Evolutionary conservation across 2,113 vertebrate genomes (phyloP), one percentile per base, ranked within the genome.

Genomic region (Calypte anna): DNA sequence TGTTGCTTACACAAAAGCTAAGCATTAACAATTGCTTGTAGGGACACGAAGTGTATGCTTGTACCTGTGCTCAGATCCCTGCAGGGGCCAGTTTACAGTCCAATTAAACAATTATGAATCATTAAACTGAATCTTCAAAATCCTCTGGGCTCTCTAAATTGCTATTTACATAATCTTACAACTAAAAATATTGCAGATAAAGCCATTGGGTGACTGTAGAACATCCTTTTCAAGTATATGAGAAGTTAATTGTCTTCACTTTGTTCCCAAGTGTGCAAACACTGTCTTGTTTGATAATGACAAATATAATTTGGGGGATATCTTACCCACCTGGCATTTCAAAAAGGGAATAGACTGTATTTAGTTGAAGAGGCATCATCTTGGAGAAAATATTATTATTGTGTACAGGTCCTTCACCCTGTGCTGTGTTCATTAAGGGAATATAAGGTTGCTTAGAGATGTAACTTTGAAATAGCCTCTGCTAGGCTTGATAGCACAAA

Each of bases 151-250:
- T 78, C 82, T 63, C 82, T 82, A 84, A 95, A 94, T 91, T 92
- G 93, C 76, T 88, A 96, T 96, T 97, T 96, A 84, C 72, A 88
- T 96, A 96, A 96, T 94, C 96, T 72, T 88, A 67, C 92, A 95
- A 79, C 95, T 93, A 75, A 94, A 97, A 97, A 92, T 83, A 91
- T 93, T 87, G 81, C 91, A 93, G 75, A 84, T 94, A 81, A 97
- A 96, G 86, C 86, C 90, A 78, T 94, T 54, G 28, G 84, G 66
- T 88, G 86, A 46, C 46, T 80, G 40, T 30, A 61, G 78, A 95
- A 91, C 73, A 92, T 96, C 44, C 21, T 89, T 91, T 93, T 80
- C 48, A 57, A 54, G 57, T 59, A 57, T 63, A 61, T 55, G 58
- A 78, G 31, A 96, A 96, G 94, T 82, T 95, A 94, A 92, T 91